Base-by-base conservation (phyloP, 1,140 invertebrate species). In the Campodea augens region DNA sequence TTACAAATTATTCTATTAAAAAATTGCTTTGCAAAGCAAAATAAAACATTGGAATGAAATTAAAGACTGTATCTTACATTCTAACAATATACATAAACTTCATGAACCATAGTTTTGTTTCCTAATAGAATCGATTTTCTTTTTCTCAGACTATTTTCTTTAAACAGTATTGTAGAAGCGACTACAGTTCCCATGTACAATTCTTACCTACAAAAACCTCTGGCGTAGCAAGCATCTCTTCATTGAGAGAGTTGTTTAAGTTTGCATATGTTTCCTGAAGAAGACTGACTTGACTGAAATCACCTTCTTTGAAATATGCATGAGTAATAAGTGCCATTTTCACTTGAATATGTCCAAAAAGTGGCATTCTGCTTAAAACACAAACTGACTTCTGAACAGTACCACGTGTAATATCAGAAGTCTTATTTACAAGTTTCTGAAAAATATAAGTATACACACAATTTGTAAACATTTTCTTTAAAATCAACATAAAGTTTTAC, bases 351-450 rank as follows among this genome's bases (percentile, higher is more conserved):
- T 91, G 78, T 10, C 88, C 89, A 68, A 84, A 95, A 5, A 95
- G 67, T 19, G 90, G 89, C 51, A 86, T 68, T 47, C 73, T 77
- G 54, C 88, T 91, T 39, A 98, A 61, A 13, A 91, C 82, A 65
- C 86, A 90, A 2, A 90, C 84, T 57, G 84, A 84, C 61, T 95
- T 95, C 66, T 93, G 89, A 22, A 95, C 85, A 21, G 86, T 88
- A 49, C 87, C 89, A 53, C 95, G 70, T 1, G 93, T 98, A 55
- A 98, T 87, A 60, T 98, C 92, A n/a, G 86, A 81, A n/a, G 89
- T 89, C 51, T 79, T 81, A 61, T 88, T 88, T 55, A 85, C 75
- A 22, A 98, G 67, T 74, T 89, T 82, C 84, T 92, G 57, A 42
- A 68, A 67, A 43, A 54, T 45, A 53, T 46, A 56, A 49, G 52